Base-by-base conservation (phyloP, 1,140 invertebrate species). In the Amphibalanus amphitrite region DNA sequence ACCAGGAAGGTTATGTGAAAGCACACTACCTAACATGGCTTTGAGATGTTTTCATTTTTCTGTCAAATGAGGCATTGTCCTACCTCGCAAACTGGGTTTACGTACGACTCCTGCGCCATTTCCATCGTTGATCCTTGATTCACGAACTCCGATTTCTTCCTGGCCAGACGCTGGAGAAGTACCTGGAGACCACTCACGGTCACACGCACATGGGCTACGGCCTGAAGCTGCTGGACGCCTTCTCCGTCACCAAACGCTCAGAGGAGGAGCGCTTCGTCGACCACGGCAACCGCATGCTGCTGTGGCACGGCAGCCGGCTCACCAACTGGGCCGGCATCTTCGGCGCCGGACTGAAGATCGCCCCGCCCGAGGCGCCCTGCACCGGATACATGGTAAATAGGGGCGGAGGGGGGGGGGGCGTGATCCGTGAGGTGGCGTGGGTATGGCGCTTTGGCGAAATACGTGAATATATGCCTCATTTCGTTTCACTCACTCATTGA, bases 231-330 rank as follows among this genome's bases (percentile, higher is more conserved):
- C 30, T 75, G n/a, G 77, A 82, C 72, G 73, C 73, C 72, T 81
- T 77, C 74, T 72, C 71, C 29, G 78, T 74, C 67, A 73, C 30
- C 29, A 81, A 78, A 69, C 73, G 69, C 67, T 47, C 28, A 70
- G 80, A 79, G 71, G n/a, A 73, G 26, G 25, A 73, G 28, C 70
- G 72, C 29, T 79, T 80, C 74, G 75, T 72, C 65, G 72, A 75
- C 69, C 29, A 73, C 59, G 77, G 75, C 20, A 77, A 77, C 71
- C 40, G 67, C 23, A 79, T 82, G 76, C 76, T 87, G 20, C 76
- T 86, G 33, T 86, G 85, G 84, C 86, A 87, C 74, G 86, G 85
- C 23, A 85, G 83, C 25, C 75, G 85, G n/a, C 76, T 81, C 15
- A 82, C 83, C 23, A 86, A 86, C 77, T 86, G 79, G 79, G 82